A percentile compares a stretch with the other conserved stretches of the same genome.
Conservation (phyloP, 2,888 invertebrate species). For the Nomada lathburiana region DNA sequence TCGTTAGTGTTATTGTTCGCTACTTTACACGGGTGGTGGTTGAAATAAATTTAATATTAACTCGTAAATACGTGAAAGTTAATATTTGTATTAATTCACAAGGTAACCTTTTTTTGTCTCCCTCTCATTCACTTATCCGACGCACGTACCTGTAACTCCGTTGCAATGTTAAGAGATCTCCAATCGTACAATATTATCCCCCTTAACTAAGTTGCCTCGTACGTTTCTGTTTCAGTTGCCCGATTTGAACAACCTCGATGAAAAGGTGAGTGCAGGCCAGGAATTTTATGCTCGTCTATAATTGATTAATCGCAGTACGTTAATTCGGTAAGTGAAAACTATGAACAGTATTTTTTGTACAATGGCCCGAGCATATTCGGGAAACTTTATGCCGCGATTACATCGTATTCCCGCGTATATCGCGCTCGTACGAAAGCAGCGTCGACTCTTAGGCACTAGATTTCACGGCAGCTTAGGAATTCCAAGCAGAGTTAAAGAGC, state of each 20-base stretch:
- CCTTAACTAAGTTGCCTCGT: not conserved
- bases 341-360: not conserved
- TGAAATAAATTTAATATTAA: not conserved
- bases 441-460: conserved; percentile 7
- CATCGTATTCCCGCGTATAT: not conserved
- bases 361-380: not conserved
- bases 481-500: conserved; percentile 27
- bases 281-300: not conserved
- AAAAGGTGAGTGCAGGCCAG: conserved; percentile 79
- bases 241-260: conserved; percentile 81
- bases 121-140: not conserved
- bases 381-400: not conserved
- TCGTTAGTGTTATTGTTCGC: not conserved
- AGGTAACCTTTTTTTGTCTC: not conserved
- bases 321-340: conserved; percentile 37
- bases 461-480: conserved; percentile 50
- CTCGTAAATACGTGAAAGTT: too few relatives aligned
- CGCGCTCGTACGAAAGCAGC: not conserved
- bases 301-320: not conserved
- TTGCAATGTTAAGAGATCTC: not conserved
- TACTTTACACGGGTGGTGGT: not conserved
- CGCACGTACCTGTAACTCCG: not conserved
- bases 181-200: not conserved
- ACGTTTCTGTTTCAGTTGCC: conserved; percentile 77
- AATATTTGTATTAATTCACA: accelerated